Evolutionary conservation across 2,113 vertebrate species (phyloP), one percentile per base, ranked within the genome.

Genomic region (Calonectris borealis): DNA sequence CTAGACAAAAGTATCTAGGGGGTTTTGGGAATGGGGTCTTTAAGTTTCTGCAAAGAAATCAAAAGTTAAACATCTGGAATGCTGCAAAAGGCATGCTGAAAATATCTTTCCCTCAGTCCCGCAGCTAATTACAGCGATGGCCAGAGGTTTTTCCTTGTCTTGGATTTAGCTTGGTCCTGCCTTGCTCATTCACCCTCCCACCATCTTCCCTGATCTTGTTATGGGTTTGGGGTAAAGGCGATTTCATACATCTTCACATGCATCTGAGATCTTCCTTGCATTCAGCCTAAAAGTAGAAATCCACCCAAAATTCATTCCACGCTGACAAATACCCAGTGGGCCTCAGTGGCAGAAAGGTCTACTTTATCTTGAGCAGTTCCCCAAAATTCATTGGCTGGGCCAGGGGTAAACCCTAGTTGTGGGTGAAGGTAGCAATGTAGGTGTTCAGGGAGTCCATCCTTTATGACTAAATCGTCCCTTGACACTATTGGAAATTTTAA

Each of bases 121-220:
- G 26, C 12, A 4, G 49, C 9, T 51, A 38, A 86, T 77, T 57
- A 61, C 62, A 16, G 31, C 0, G 0, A 12, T 2, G 5, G 16
- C 8, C 0, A 5, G 78, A 40, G 26, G 32, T 38, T 90, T 61
- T 51, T 36, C 26, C 20, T 83, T 64, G 49, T 69, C 66, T 26
- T 75, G 48, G 29, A 10, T 75, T 55, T 25, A 32, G 7, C 3
- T 87, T 40, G 22, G 8, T 36, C 54, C 44, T 52, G 17, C 27
- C 26, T 83, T 64, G 29, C 11, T 72, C 14, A 0, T 66, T 34
- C 51, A 36, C 44, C 3, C 21, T n/a, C 40, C 12, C 31, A 32
- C 21, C 61, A 5, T 24, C 26, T 84, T 42, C 24, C 27, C 5
- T 21, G 13, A 5, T 2, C 27, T 9, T 15, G 6, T n/a, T 3